Percentiles rank a stretch among this genome's conserved stretches.
Evolutionary conservation across 2,888 invertebrate genomes (phyloP).

Genomic region (Epinotia bilunana): DNA sequence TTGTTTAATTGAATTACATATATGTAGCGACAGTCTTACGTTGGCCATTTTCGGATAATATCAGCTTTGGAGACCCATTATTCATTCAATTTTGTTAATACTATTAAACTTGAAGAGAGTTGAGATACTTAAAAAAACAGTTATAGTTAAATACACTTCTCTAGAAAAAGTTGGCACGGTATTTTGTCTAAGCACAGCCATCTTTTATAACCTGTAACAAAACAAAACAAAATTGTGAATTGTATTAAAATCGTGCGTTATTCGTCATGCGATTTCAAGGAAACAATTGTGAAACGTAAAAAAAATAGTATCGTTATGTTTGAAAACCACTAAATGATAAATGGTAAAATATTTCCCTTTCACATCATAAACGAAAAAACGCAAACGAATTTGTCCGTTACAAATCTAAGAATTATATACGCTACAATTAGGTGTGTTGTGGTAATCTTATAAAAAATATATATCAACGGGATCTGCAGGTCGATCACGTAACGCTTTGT

Average conservation of each 20-base stretch:
- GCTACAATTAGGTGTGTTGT: not conserved
- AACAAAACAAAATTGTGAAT: conserved; percentile 11
- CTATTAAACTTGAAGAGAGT: conserved; percentile 4
- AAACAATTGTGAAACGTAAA: too few relatives aligned
- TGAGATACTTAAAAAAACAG: not conserved
- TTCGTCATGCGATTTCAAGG: too few relatives aligned
- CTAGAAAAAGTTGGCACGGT: conserved; percentile 24
- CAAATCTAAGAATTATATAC: not conserved
- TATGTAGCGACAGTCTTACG: conserved; percentile 77
- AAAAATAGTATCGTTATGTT: too few relatives aligned
- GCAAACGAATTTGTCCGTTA: too few relatives aligned
- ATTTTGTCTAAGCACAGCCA: conserved; percentile 21
- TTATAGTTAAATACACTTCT: not conserved
- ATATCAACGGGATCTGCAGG: too few relatives aligned
- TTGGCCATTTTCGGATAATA: conserved; percentile 79
- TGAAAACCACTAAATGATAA: too few relatives aligned
- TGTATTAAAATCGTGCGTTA: not conserved
- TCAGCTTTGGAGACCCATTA: conserved; percentile 80
- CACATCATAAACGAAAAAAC: too few relatives aligned
- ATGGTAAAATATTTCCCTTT: too few relatives aligned
- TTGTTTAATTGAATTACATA: conserved; percentile 81
- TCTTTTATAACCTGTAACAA: conserved; percentile 39
- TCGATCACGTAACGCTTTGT: too few relatives aligned
- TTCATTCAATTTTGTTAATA: conserved; percentile 57
- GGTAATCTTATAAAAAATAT: too few relatives aligned